These are phyloP conservation scores for Pomacea canaliculata DNA, from an alignment of 2,888 invertebrate genomes.

Conservation along the genomic window DNA sequence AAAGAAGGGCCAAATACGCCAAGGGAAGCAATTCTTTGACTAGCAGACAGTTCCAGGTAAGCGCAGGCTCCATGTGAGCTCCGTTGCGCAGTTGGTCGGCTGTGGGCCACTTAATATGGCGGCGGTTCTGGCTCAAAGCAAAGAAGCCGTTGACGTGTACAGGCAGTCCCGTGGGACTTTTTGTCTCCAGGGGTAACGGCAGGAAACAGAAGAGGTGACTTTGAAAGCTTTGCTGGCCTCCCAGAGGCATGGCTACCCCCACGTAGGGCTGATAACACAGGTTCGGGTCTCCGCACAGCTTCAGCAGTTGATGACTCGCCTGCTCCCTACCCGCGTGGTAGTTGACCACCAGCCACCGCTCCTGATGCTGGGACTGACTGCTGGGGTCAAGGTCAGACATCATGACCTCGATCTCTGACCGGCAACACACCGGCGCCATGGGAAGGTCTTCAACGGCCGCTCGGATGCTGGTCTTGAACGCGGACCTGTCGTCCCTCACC, in stretches of 20 bases:
- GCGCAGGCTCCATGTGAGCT: constrained; percentile 45
- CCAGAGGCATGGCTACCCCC: constrained; percentile 47
- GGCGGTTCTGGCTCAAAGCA: constrained; percentile 60
- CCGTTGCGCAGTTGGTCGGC: constrained; percentile 36
- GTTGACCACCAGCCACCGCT: constrained; percentile 42
- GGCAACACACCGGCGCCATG: neutral
- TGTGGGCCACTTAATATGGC: constrained; percentile 64
- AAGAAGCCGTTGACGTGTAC: constrained; percentile 66
- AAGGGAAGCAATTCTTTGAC: constrained; percentile 54
- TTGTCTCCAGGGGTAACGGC: constrained; percentile 58
- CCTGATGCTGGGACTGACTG: constrained; percentile 2
- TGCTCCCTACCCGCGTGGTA: constrained; percentile 36
- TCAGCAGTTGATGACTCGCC: constrained; percentile 33
- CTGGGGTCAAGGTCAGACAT: neutral
- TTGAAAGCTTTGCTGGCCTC: constrained; percentile 19
- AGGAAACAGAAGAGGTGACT: constrained; percentile 65
- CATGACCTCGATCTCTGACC: constrained; percentile 13
- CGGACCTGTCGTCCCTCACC: constrained; percentile 6
- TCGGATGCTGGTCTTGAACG: constrained; percentile 11
- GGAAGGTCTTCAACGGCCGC: constrained; percentile 18
- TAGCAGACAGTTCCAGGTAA: constrained; percentile 61
- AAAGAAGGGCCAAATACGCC: constrained; percentile 40
- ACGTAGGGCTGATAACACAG: constrained; percentile 50
- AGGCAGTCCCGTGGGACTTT: constrained; percentile 60
- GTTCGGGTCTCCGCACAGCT: constrained; percentile 28